Conservation (phyloP, 2,888 invertebrate species). For the Andrena trimmerana region DNA sequence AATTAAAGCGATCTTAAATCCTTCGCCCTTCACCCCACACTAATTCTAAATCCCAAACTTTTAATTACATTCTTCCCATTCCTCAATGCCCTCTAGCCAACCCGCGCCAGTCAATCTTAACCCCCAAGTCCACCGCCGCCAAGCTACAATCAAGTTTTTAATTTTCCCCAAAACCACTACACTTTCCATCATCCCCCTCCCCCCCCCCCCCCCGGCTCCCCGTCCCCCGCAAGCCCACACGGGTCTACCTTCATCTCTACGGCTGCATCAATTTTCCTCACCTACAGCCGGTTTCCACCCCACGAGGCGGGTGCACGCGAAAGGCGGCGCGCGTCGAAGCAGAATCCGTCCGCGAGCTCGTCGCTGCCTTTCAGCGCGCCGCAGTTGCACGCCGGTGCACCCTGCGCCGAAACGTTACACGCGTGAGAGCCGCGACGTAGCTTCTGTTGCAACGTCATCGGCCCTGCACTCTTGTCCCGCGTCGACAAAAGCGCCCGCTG, state of each 20-base stretch:
- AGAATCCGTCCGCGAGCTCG: slow-evolving; percentile 27
- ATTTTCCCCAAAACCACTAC: slow-evolving; percentile 1
- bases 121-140: neutral
- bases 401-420: slow-evolving; percentile 58
- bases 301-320: neutral
- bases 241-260: neutral
- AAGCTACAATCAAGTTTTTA: neutral
- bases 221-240: neutral
- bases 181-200: neutral
- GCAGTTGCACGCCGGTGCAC: slow-evolving; percentile 37
- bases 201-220: neutral
- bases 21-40: neutral
- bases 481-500: slow-evolving; percentile 50
- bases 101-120: neutral
- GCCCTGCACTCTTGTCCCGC: slow-evolving; percentile 32
- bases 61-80: too few species aligned
- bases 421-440: slow-evolving; percentile 60
- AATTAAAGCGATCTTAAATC: too few species aligned
- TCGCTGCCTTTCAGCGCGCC: slow-evolving; percentile 33
- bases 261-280: slow-evolving; percentile 6
- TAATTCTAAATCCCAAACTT: neutral
- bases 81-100: too few species aligned
- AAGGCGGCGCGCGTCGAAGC: slow-evolving; percentile 13
- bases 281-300: neutral
- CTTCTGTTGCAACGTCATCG: slow-evolving; percentile 58